Base-by-base conservation (phyloP, 1,140 invertebrate genomes). In the Druon quercuslanigerum region DNA sequence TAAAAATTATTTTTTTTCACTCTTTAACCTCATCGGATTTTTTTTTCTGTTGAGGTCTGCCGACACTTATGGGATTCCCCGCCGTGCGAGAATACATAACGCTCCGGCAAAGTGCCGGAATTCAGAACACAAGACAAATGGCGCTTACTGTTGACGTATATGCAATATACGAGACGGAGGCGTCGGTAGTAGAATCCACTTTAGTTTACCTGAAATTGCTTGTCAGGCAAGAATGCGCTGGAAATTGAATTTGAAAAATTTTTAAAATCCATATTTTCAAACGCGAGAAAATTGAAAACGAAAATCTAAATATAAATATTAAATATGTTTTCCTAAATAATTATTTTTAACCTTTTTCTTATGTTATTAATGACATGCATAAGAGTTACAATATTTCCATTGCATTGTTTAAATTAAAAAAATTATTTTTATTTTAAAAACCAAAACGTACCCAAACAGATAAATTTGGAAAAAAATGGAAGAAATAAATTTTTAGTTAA, bases 41-140 rank as follows among this genome's bases (percentile, higher is more conserved):
- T 52, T 16, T 54, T 20, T 56, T 13, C 54, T 46, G 9, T 74
- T 56, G 12, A 25, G 46, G 71, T 52, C 52, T 20, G 25, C 7
- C 57, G 75, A 77, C 75, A 77, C 70, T 60, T 72, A 72, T 56
- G 74, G 74, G 74, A 71, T 66, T 75, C 50, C 56, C 74, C 60
- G 40, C n/a, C 74, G 74, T 60, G 74, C 66, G 57, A n/a, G 57
- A 75, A 76, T 76, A 66, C 75, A 76, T 72, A 72, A 52, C 50
- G 75, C 75, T 52, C 51, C 66, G 52, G 33, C 46, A 76, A 76
- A 71, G 75, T 54, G 51, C 52, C 50, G 60, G 51, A 71, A 76
- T 76, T 33, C 70, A 71, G 50, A 77, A 50, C 71, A 25, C 4
- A 77, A 77, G 75, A 77, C 75, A 77, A 77, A 77, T 77, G 75